A percentile compares a stretch with the other conserved stretches of the same genome.
These are phyloP conservation scores for Hydriomena furcata DNA, from an alignment of 2,888 invertebrate genomes.

Conservation along the genomic window DNA sequence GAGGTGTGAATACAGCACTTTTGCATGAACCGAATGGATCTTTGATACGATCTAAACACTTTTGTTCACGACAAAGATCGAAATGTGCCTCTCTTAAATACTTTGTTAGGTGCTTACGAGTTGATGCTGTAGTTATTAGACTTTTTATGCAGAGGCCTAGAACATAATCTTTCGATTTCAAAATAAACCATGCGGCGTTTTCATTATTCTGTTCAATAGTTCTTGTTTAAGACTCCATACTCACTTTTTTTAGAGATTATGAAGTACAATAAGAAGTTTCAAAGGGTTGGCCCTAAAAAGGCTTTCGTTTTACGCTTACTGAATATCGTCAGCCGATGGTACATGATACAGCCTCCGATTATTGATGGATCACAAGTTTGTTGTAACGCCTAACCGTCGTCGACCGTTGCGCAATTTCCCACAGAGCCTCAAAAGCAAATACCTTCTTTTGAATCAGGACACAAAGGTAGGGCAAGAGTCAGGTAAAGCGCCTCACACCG, in stretches of 20 bases:
- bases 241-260: slow-evolving; percentile 56
- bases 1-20: slow-evolving; percentile 72
- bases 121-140: no score
- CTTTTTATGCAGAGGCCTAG: slow-evolving; percentile 2
- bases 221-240: slow-evolving; percentile 39
- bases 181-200: slow-evolving; percentile 12
- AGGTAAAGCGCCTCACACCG: slow-evolving; percentile 77
- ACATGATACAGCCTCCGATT: slow-evolving; percentile 58
- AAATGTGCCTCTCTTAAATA: slow-evolving; percentile 16
- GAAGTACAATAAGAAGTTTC: slow-evolving; percentile 39
- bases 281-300: slow-evolving; percentile 62
- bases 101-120: not conserved
- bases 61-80: slow-evolving; percentile 23
- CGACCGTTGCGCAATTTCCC: slow-evolving; percentile 80
- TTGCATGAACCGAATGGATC: slow-evolving; percentile 41
- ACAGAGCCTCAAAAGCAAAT: slow-evolving; percentile 75
- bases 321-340: slow-evolving; percentile 45
- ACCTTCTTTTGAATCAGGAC: slow-evolving; percentile 70
- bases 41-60: slow-evolving; percentile 30
- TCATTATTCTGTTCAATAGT: slow-evolving; percentile 30
- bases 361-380: slow-evolving; percentile 57
- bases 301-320: slow-evolving; percentile 51
- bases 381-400: slow-evolving; percentile 57
- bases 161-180: slow-evolving; percentile 2
- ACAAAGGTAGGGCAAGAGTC: slow-evolving; percentile 82